These are phyloP conservation scores for Avahi laniger DNA, from an alignment of 2,797 vertebrate species.

Conservation along the genomic window DNA sequence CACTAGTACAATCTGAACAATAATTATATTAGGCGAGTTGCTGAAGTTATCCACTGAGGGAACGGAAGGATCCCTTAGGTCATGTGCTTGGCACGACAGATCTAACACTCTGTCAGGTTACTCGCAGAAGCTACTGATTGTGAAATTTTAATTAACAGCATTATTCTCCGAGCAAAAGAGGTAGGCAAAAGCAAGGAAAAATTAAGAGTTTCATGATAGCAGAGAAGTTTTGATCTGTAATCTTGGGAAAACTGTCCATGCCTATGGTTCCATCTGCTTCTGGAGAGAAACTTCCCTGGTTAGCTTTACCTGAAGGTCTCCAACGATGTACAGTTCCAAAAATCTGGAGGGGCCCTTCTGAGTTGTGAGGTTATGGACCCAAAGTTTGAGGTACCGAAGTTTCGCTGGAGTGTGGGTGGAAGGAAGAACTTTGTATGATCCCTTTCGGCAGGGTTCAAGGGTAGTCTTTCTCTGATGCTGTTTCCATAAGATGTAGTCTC, in stretches of 20 bases:
- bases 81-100: neutral
- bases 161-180: neutral
- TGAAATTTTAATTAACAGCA: neutral
- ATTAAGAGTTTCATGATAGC: neutral
- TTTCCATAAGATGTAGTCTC: neutral
- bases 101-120: neutral
- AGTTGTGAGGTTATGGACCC: neutral
- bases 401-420: neutral
- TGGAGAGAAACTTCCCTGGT: neutral
- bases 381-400: neutral
- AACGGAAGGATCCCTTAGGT: neutral
- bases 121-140: neutral
- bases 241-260: neutral
- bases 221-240: neutral
- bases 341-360: neutral
- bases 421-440: neutral
- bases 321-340: neutral
- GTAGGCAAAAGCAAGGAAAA: neutral
- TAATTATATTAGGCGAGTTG: neutral
- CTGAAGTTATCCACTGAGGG: neutral
- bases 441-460: neutral
- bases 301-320: neutral
- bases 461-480: neutral
- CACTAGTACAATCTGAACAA: neutral
- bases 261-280: neutral